phyloP scores from a whole-genome alignment of 2,797 vertebrate genomes.

The Acipenser oxyrinchus region DNA sequence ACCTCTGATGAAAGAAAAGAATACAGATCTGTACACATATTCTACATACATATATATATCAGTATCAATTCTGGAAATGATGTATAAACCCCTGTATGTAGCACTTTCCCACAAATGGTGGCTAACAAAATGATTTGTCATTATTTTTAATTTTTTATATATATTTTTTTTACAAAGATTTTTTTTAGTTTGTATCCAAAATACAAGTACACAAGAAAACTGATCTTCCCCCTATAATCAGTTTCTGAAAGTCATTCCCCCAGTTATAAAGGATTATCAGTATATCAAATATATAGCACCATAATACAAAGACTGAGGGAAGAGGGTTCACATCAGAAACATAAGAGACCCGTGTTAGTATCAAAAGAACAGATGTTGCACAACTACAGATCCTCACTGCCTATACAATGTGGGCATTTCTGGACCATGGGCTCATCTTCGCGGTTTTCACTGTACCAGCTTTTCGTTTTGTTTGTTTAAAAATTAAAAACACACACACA shows the following conservation, averaged over 20 bases:
- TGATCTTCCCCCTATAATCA: slow-evolving; percentile 70
- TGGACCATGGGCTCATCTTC: slow-evolving; percentile 25
- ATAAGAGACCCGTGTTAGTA: slow-evolving; percentile 96
- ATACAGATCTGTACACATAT: slow-evolving; percentile 79
- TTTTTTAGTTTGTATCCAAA: slow-evolving; percentile 81
- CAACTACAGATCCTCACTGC: slow-evolving; percentile 40
- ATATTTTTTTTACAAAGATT: slow-evolving; percentile 32
- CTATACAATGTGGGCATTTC: slow-evolving; percentile 30
- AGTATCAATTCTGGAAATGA: slow-evolving; percentile 67
- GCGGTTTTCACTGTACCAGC: slow-evolving; percentile 21
- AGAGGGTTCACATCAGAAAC: slow-evolving; percentile 76
- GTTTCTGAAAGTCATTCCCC: slow-evolving; percentile 83
- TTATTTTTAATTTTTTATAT: slow-evolving; percentile 51
- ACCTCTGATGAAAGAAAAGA: slow-evolving; percentile 79
- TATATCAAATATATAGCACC: slow-evolving; percentile 97
- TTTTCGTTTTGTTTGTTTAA: neutral
- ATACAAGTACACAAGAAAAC: slow-evolving; percentile 82
- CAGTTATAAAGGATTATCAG: slow-evolving; percentile 78
- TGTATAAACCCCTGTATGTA: slow-evolving; percentile 78
- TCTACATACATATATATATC: slow-evolving; percentile 86
- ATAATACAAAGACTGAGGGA: slow-evolving; percentile 85
- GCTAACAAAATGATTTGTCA: slow-evolving; percentile 63
- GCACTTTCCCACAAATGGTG: slow-evolving; percentile 42
- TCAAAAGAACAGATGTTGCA: slow-evolving; percentile 56
- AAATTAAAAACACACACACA: neutral